phyloP scores from a whole-genome alignment of 92 coral and sea anemone genomes.

The Chrysogorgia sp. region DNA sequence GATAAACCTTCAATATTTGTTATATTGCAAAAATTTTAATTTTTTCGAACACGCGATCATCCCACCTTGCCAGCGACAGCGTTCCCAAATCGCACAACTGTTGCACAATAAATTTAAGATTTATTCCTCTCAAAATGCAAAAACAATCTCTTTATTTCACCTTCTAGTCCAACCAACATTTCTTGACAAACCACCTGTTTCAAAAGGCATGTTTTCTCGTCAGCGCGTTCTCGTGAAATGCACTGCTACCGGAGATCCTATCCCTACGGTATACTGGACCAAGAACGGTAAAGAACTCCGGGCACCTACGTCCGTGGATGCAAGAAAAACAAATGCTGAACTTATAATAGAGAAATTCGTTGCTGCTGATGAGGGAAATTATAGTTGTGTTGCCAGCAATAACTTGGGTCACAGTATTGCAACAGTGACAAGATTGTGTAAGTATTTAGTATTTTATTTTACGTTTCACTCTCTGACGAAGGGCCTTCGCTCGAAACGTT shows the following conservation, averaged over 20 bases:
- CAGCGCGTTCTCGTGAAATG: slow-evolving; percentile 12
- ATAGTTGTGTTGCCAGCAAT: slow-evolving; percentile 24
- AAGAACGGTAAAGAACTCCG: not conserved
- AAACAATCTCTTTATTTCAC: not conserved
- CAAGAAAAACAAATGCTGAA: not conserved
- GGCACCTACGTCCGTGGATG: not conserved
- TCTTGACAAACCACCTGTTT: slow-evolving; percentile 2
- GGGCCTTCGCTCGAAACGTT: no score
- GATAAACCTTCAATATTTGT: no score
- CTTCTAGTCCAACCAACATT: slow-evolving; percentile 26
- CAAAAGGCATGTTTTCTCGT: slow-evolving; percentile 6
- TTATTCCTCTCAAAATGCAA: not conserved
- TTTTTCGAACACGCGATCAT: no score
- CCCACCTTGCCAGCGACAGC: no score
- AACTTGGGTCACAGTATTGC: slow-evolving; percentile 1
- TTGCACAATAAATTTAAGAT: no score
- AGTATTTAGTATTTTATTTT: not conserved
- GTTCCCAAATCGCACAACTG: no score
- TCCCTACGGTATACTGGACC: slow-evolving; percentile 14
- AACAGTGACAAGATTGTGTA: slow-evolving; percentile 10
- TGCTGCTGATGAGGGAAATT: slow-evolving; percentile 17
- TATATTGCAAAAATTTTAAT: no score
- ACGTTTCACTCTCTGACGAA: no score
- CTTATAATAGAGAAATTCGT: slow-evolving; percentile 1
- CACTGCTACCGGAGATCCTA: slow-evolving; percentile 26